A percentile compares a stretch with the other conserved stretches of the same genome.
Conservation (phyloP, 2,113 vertebrate species). For the Oenanthe melanoleuca region DNA sequence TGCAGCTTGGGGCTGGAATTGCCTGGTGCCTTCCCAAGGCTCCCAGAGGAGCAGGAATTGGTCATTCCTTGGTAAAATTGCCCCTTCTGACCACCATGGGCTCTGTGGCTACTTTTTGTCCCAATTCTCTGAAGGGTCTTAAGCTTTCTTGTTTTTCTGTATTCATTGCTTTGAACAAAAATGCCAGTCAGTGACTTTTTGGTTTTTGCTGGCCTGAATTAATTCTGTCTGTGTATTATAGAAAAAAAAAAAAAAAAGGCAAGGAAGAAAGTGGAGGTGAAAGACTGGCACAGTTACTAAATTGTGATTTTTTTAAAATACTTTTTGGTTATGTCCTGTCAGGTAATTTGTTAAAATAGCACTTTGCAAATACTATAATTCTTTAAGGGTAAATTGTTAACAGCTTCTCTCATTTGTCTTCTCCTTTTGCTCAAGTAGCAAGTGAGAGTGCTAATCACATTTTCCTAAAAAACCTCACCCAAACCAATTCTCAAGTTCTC, state of each 20-base stretch:
- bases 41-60: background rate
- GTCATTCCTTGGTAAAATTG: background rate
- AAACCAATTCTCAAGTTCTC: background rate
- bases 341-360: background rate
- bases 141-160: background rate
- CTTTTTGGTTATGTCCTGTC: background rate
- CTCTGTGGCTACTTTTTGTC: background rate
- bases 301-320: background rate
- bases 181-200: background rate
- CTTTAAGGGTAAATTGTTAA: background rate
- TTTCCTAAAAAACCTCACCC: too few species aligned
- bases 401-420: background rate
- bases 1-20: background rate
- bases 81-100: accelerated
- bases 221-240: background rate
- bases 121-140: background rate
- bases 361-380: background rate
- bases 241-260: background rate
- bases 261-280: background rate
- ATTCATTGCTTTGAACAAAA: background rate
- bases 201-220: background rate
- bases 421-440: background rate
- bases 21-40: background rate
- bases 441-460: background rate
- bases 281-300: background rate